Evolutionary conservation across 2,113 vertebrate species (phyloP).

Genomic region (Microcebus griseorufus): DNA sequence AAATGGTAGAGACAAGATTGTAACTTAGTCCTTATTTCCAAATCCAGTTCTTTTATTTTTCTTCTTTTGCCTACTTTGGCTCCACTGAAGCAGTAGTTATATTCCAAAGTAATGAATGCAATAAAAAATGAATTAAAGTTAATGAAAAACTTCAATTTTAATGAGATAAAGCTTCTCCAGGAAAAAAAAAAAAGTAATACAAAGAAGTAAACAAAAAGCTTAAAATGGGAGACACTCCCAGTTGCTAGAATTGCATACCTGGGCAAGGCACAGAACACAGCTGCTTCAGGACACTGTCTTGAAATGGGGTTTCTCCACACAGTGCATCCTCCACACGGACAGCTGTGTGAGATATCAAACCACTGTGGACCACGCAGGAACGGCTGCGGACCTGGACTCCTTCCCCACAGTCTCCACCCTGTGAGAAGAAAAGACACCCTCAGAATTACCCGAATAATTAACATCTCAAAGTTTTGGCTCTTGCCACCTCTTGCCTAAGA

Average conservation of each 20-base stretch:
- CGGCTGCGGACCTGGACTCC: constrained; percentile 90
- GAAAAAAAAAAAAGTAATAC: not conserved
- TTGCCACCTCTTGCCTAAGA: not conserved
- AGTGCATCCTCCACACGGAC: constrained; percentile 82
- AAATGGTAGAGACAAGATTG: not conserved
- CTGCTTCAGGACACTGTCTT: constrained; percentile 85
- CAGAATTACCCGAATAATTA: not conserved
- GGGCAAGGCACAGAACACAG: constrained; percentile 94
- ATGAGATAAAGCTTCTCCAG: not conserved
- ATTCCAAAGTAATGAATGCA: not conserved
- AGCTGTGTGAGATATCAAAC: constrained; percentile 79
- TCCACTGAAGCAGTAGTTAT: not conserved
- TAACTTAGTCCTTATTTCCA: not conserved
- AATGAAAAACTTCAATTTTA: not conserved
- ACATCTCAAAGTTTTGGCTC: not conserved
- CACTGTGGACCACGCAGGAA: constrained; percentile 90
- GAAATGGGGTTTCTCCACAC: constrained; percentile 87
- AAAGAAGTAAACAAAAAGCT: not conserved
- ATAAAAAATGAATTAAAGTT: not conserved
- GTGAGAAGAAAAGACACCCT: constrained; percentile 54
- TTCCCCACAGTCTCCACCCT: constrained; percentile 96
- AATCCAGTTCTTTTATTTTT: no score
- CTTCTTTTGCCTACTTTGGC: not conserved
- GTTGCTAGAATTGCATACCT: constrained; percentile 82
- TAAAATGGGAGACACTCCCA: not conserved